phyloP scores from a whole-genome alignment of 2,113 vertebrate genomes.

The Camarhynchus parvulus region DNA sequence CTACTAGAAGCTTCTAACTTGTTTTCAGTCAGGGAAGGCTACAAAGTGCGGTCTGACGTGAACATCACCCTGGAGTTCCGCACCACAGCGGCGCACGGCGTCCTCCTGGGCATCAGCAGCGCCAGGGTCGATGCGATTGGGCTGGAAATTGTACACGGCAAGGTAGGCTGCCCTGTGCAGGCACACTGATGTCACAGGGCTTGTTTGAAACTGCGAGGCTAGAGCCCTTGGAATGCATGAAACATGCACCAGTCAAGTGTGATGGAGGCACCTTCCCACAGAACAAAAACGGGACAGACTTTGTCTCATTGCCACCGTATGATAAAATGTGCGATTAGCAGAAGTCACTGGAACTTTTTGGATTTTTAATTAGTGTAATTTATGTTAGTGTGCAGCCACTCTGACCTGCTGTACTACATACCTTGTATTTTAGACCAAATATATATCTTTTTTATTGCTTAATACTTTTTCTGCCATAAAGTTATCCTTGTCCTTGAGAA shows the following conservation, averaged over 20 bases:
- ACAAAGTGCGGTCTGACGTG: slow-evolving; percentile 89
- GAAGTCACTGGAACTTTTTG: not conserved
- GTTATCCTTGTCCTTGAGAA: not conserved
- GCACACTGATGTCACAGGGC: not conserved
- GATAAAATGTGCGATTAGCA: not conserved
- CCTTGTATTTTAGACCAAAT: not conserved
- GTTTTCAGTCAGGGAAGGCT: slow-evolving; percentile 87
- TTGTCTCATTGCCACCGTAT: not conserved
- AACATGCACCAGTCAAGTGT: not conserved
- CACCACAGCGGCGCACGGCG: slow-evolving; percentile 74
- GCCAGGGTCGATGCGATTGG: slow-evolving; percentile 92
- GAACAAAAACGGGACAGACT: not conserved
- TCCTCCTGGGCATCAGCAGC: slow-evolving; percentile 91
- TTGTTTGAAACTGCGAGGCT: not conserved
- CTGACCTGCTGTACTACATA: not conserved
- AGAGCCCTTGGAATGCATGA: not conserved
- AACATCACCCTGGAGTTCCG: slow-evolving; percentile 88
- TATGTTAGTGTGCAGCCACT: not conserved
- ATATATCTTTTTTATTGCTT: not conserved
- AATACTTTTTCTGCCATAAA: not conserved
- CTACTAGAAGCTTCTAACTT: not conserved
- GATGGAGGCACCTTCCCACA: not conserved
- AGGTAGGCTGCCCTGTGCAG: slow-evolving; percentile 75
- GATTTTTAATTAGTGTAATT: not conserved
- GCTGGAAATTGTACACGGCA: slow-evolving; percentile 89